Evolutionary conservation across 2,888 invertebrate genomes (phyloP), one percentile per base, ranked within the genome.

Genomic region (Dynastes grantii): DNA sequence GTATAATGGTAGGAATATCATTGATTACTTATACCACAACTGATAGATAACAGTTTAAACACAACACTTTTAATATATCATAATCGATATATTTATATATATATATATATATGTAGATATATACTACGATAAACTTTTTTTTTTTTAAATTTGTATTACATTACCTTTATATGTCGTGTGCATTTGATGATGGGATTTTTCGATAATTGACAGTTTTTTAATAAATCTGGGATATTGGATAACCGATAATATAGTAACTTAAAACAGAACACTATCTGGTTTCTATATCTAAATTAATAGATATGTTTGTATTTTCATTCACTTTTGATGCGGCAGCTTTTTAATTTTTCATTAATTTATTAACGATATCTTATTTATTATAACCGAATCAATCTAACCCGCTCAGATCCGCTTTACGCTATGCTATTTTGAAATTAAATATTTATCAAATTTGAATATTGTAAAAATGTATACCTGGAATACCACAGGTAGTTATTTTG

Each of bases 111-210:
- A 9, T 22, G 4, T 22, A 79, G 80, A 37, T 80, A 61, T 8
- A 61, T 29, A 29, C 61, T 22, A 22, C 22, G 22, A 22, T 22
- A 22, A 22, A 22, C 22, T 22, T 22, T 22, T 22, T 22, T 81
- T 84, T 82, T 81, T 82, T 68, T 68, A 51, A 83, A 82, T 83
- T 83, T 81, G 76, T 78, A 77, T 80, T 70, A 80, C 75, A 80
- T 81, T 83, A 82, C 83, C 82, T 81, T n/a, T 82, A 80, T 83
- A 81, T 82, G 32, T 2, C 40, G 6, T 32, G 45, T 49, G 27
- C 40, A 16, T 11, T 40, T 49, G 27, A 45, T 49, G 27, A 45
- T 8, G 3, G 49, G 11, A 45, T 11, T 61, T 61, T 29, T 61
- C 61, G 61, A 61, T 61, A 29, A 61, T 61, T 61, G 61, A 27